Percentiles rank a stretch among this genome's conserved stretches.
Evolutionary conservation across 2,888 invertebrate species (phyloP).

Genomic region (Volucella zonaria): DNA sequence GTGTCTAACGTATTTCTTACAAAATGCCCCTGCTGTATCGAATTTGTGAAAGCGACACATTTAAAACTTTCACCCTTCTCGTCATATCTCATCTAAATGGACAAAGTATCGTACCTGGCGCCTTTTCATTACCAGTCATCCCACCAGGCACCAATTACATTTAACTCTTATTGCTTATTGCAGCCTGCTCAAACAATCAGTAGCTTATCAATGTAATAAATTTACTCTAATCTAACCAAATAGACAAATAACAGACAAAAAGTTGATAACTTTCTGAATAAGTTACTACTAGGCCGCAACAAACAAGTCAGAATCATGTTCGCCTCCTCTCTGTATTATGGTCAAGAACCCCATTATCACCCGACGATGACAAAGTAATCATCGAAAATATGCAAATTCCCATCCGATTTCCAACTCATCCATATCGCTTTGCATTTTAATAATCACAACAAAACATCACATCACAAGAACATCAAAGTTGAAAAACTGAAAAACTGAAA

Average conservation of each 20-base stretch:
- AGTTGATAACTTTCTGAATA: slow-evolving; percentile 26
- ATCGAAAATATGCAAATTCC: slow-evolving; percentile 68
- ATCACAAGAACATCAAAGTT: slow-evolving; percentile 30
- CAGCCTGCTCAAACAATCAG: slow-evolving; percentile 32
- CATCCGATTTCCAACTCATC: slow-evolving; percentile 66
- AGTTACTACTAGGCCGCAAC: slow-evolving; percentile 28
- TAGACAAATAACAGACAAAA: slow-evolving; percentile 40
- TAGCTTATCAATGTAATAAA: slow-evolving; percentile 49
- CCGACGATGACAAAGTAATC: slow-evolving; percentile 69
- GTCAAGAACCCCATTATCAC: slow-evolving; percentile 71
- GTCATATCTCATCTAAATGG: no score
- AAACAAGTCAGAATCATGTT: slow-evolving; percentile 20
- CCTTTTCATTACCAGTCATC: no score
- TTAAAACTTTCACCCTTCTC: no score
- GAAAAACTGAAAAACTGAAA: slow-evolving; percentile 14
- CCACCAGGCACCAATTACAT: slow-evolving; percentile 10
- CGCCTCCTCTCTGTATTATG: slow-evolving; percentile 51
- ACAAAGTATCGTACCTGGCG: no score
- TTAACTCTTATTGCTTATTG: slow-evolving; percentile 3
- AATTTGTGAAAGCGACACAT: no score
- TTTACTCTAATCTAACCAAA: slow-evolving; percentile 34
- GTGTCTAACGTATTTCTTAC: no score
- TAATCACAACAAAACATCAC: slow-evolving; percentile 61
- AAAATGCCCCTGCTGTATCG: no score
- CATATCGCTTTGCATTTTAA: slow-evolving; percentile 72